A percentile compares a stretch with the other conserved stretches of the same genome.
Evolutionary conservation across 2,888 invertebrate species (phyloP).

Genomic region (Choristoneura rosaceana): DNA sequence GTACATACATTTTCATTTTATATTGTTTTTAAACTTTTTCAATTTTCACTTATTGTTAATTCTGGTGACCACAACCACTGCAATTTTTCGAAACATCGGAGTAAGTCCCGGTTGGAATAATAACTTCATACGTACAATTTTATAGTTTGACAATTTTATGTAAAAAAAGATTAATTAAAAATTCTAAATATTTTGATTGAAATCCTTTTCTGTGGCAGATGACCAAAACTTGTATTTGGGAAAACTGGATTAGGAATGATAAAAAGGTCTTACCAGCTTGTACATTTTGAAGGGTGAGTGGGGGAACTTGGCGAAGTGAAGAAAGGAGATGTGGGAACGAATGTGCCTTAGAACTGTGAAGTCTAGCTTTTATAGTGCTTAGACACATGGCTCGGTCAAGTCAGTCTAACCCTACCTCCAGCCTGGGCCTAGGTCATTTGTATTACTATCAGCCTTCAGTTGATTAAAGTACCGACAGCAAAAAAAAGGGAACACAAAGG

Average conservation of each 20-base stretch:
- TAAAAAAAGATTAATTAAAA: no score
- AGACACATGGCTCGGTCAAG: constrained; percentile 74
- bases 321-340: constrained; percentile 71
- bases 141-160: no score
- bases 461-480: constrained; percentile 62
- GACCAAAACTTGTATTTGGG: neutral
- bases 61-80: no score
- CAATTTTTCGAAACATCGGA: no score
- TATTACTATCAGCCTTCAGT: constrained; percentile 63
- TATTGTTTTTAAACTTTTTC: no score
- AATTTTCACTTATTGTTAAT: no score
- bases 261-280: constrained; percentile 83
- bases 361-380: constrained; percentile 75
- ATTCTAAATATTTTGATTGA: no score
- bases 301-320: constrained; percentile 61
- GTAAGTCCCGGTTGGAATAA: no score
- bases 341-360: constrained; percentile 68
- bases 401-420: constrained; percentile 77
- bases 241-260: neutral
- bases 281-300: constrained; percentile 81
- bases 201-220: neutral
- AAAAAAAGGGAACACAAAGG: constrained; percentile 47
- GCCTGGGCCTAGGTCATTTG: constrained; percentile 76
- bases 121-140: no score
- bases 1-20: no score